Evolutionary conservation across 2,113 vertebrate species (phyloP), one percentile per base, ranked within the genome.

Genomic region (Planiliza haematocheilus): DNA sequence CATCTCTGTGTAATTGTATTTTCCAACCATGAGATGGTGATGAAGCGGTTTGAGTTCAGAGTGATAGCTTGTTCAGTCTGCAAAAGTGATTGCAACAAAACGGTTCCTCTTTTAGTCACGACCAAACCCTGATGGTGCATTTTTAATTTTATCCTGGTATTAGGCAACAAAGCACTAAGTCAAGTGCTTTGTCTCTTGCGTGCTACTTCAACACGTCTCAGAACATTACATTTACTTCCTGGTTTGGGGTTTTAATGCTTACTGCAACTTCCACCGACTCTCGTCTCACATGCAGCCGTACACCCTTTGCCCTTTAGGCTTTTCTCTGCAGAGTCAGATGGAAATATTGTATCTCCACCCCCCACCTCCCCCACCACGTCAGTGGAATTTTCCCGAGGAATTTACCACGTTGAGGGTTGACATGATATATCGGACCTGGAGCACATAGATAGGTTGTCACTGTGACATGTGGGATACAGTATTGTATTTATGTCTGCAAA

Each of bases 261-360:
- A 5, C 24, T 3, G 5, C 24, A 12, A 57, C 8, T 36, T 20
- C 12, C 11, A 18, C 43, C n/a, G 13, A 10, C 34, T 39, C 13
- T 1, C 5, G 7, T 13, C 17, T 16, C 24, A 30, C 24, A 30
- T 30, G 24, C 24, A 30, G 24, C 24, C 5, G 24, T 2, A 30
- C 7, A 46, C 43, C 69, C 69, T 56, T 51, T 81, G 38, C 13
- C 50, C 74, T 87, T 79, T 45, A 62, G 59, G 17, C 53, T 61
- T 13, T 2, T 51, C 49, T 56, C 30, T 72, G 56, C 49, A 56
- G 51, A 59, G 43, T 58, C 48, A 63, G 42, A 55, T 66, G 57
- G 61, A 83, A 70, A 74, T 50, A 41, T 4, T 42, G 21, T 14
- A 37, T 16, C 64, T 36, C 67, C 62, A 12, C 64, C 51, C 37